phyloP scores from a whole-genome alignment of 2,888 invertebrate genomes.

The Zhengitettix transpicula region DNA sequence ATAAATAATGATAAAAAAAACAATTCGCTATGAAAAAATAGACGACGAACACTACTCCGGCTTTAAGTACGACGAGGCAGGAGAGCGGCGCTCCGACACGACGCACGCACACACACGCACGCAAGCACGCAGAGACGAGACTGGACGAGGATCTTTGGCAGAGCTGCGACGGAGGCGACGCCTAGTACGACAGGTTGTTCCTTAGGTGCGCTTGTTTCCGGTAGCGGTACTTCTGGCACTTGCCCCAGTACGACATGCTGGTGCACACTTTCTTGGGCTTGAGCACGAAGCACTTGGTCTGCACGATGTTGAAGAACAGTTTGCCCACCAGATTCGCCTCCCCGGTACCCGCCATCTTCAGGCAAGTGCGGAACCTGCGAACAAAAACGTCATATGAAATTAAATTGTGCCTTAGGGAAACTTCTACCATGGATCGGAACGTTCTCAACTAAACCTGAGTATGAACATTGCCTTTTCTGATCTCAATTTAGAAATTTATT shows the following conservation, averaged over 20 bases:
- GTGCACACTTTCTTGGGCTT: slow-evolving; percentile 62
- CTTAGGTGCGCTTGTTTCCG: slow-evolving; percentile 56
- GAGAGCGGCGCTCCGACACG: no score
- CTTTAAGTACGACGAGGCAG: no score
- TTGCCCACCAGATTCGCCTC: slow-evolving; percentile 82
- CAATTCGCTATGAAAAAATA: no score
- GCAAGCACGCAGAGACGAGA: no score
- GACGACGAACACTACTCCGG: no score
- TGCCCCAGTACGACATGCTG: slow-evolving; percentile 65
- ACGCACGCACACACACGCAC: no score
- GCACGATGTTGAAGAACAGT: slow-evolving; percentile 89
- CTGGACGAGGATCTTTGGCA: neutral
- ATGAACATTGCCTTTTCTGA: no score
- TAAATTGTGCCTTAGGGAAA: no score
- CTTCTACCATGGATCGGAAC: no score
- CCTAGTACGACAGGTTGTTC: slow-evolving; percentile 52
- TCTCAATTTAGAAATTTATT: no score
- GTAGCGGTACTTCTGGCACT: slow-evolving; percentile 49
- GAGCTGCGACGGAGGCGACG: neutral
- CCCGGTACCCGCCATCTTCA: slow-evolving; percentile 72
- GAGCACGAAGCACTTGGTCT: slow-evolving; percentile 80
- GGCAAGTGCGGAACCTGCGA: slow-evolving; percentile 75
- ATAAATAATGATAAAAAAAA: no score
- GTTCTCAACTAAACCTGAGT: no score
- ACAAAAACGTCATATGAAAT: neutral